Conservation (phyloP, 2,113 vertebrate genomes). For the Solea senegalensis region DNA sequence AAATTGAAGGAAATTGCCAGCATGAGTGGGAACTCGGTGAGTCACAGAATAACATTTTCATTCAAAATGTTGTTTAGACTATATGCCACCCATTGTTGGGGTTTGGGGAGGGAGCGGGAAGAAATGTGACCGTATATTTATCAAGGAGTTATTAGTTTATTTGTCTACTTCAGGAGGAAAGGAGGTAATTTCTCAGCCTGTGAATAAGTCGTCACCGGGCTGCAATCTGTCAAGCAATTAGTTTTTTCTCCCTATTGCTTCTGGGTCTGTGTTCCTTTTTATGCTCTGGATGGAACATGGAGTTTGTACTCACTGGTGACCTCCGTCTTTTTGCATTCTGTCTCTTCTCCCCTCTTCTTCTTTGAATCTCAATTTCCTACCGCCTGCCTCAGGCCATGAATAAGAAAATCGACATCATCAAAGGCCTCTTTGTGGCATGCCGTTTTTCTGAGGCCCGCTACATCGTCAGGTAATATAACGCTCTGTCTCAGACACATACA, state of each 20-base stretch:
- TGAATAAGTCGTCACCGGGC: slow-evolving; percentile 36
- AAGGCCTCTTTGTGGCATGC: slow-evolving; percentile 91
- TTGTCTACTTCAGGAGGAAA: slow-evolving; percentile 13
- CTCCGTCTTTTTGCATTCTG: slow-evolving; percentile 62
- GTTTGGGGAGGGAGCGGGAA: background rate
- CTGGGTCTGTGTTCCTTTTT: slow-evolving; percentile 4
- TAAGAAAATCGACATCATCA: slow-evolving; percentile 94
- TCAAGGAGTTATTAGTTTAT: slow-evolving; percentile 33
- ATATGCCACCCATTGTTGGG: slow-evolving; percentile 9
- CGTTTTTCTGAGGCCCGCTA: slow-evolving; percentile 90
- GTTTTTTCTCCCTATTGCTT: slow-evolving; percentile 15
- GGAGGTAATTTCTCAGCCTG: slow-evolving; percentile 10
- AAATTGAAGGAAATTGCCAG: slow-evolving; percentile 88
- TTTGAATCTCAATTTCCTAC: slow-evolving; percentile 71
- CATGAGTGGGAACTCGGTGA: slow-evolving; percentile 85
- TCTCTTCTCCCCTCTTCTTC: slow-evolving; percentile 52
- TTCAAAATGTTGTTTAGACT: slow-evolving; percentile 48
- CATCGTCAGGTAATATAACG: slow-evolving; percentile 85
- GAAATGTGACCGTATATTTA: slow-evolving; percentile 27
- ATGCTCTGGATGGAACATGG: slow-evolving; percentile 39
- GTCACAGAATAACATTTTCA: slow-evolving; percentile 61
- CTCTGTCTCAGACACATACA: slow-evolving; percentile 5
- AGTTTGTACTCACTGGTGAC: slow-evolving; percentile 60
- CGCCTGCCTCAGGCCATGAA: slow-evolving; percentile 83
- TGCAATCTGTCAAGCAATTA: slow-evolving; percentile 48